phyloP scores from a whole-genome alignment of 2,797 vertebrate species.

The Syndactyla subalaris region DNA sequence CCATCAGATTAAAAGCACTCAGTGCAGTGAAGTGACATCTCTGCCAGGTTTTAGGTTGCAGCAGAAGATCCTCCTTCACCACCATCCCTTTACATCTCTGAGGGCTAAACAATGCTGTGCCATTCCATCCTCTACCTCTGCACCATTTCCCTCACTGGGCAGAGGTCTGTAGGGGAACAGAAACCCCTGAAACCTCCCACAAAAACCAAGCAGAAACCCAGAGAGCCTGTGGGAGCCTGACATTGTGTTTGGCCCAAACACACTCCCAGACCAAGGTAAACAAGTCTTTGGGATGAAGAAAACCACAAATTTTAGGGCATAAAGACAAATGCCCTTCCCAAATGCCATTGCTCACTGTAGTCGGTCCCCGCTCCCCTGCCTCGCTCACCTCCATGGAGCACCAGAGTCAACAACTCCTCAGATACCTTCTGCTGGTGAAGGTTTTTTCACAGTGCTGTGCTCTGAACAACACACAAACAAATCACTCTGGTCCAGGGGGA shows the following conservation, averaged over 20 bases:
- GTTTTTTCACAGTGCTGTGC: background rate
- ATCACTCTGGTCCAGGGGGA: background rate
- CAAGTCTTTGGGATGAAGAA: background rate
- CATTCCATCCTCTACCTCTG: background rate
- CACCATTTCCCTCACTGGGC: background rate
- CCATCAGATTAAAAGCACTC: background rate
- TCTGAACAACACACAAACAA: background rate
- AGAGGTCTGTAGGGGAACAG: background rate
- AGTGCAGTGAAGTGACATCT: background rate
- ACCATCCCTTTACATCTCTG: background rate
- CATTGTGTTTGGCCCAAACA: background rate
- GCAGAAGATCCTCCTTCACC: background rate
- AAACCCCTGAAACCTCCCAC: background rate
- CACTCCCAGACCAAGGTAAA: background rate
- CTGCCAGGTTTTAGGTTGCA: background rate
- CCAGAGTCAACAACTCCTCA: background rate
- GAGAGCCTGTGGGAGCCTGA: background rate
- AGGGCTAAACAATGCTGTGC: background rate
- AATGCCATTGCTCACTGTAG: rapidly evolving
- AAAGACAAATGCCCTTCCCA: background rate
- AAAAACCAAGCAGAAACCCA: background rate
- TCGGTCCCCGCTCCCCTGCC: background rate
- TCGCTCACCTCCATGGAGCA: rapidly evolving
- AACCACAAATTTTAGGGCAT: background rate
- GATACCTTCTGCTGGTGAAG: background rate